phyloP scores from a whole-genome alignment of 1,140 invertebrate genomes.

The Lanistes nyassanus region DNA sequence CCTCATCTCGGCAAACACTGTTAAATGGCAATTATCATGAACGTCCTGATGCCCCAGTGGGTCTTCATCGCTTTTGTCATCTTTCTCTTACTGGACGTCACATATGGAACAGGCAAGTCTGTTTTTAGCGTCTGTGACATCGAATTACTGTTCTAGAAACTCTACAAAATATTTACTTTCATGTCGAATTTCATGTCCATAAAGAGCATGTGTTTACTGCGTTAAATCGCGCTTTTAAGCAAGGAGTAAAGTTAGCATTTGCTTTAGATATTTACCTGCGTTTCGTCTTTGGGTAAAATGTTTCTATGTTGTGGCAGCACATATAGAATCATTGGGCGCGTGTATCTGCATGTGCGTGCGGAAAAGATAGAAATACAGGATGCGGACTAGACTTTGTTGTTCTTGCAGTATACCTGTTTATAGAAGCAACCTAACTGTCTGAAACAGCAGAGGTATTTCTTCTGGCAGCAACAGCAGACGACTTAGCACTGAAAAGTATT shows the following conservation, averaged over 20 bases:
- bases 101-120: too few relatives aligned
- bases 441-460: neutral
- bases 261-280: neutral
- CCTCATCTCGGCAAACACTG: too few relatives aligned
- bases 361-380: too few relatives aligned
- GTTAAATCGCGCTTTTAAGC: neutral
- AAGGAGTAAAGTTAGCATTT: neutral
- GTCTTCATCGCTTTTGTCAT: too few relatives aligned
- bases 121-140: too few relatives aligned
- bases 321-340: neutral
- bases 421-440: neutral
- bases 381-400: neutral
- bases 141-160: neutral
- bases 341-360: slow-evolving; percentile 9
- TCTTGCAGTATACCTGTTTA: neutral
- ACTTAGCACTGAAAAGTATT: neutral
- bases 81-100: too few relatives aligned
- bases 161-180: neutral
- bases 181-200: neutral
- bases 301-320: neutral
- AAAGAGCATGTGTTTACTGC: neutral
- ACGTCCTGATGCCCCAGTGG: too few relatives aligned
- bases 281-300: neutral
- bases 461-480: neutral
- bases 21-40: too few relatives aligned